Evolutionary conservation across 2,888 invertebrate genomes (phyloP).

Genomic region (Dolichomitus sp.): DNA sequence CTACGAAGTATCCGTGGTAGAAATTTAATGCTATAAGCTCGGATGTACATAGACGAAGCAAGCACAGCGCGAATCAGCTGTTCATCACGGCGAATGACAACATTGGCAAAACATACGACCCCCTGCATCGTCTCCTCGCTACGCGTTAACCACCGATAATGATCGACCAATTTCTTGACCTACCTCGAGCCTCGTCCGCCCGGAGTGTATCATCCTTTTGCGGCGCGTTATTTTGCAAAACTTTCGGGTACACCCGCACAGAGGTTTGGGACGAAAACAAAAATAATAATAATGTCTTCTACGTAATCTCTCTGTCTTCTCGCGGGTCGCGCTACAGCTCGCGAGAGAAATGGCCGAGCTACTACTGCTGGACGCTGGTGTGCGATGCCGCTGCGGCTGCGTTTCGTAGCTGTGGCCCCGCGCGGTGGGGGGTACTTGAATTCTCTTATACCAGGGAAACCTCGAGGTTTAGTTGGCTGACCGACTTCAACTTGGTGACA

Average conservation of each 20-base stretch:
- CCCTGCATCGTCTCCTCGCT: constrained; percentile 14
- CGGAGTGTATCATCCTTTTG: constrained; percentile 86
- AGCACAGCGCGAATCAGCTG: constrained; percentile 80
- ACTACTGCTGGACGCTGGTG: constrained; percentile 74
- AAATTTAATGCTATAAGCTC: background rate
- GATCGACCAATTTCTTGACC: constrained; percentile 73
- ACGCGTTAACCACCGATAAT: constrained; percentile 50
- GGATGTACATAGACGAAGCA: background rate
- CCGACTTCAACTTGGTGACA: constrained; percentile 82
- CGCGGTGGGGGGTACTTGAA: constrained; percentile 25
- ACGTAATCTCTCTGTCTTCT: constrained; percentile 53
- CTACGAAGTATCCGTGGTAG: constrained; percentile 17
- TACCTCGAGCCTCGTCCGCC: constrained; percentile 86
- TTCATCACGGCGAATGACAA: constrained; percentile 83
- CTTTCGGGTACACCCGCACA: constrained; percentile 71
- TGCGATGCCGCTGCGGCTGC: constrained; percentile 70
- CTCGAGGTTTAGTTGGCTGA: constrained; percentile 68
- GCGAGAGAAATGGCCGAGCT: constrained; percentile 85
- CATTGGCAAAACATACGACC: constrained; percentile 77
- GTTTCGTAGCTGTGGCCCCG: constrained; percentile 54
- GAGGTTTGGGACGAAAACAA: constrained; percentile 54
- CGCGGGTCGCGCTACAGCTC: constrained; percentile 67
- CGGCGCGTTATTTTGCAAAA: constrained; percentile 85
- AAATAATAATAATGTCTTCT: constrained; percentile 41
- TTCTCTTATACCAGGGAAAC: constrained; percentile 46